Percentiles rank a stretch among this genome's conserved stretches.
Conservation (phyloP, 2,113 vertebrate genomes). For the Xiphorhynchus elegans region DNA sequence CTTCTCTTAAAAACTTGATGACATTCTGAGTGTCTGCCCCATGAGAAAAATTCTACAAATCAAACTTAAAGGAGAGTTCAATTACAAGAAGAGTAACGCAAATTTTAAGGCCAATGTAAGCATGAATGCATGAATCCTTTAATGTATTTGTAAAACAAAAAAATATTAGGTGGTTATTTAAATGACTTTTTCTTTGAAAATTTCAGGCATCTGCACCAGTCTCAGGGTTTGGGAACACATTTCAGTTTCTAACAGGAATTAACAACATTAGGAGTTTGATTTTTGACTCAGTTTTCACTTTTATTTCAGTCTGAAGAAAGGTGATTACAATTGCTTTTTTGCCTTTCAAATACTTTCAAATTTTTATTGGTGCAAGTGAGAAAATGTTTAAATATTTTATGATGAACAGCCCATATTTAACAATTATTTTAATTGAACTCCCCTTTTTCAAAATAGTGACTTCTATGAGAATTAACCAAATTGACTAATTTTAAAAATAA, state of each 20-base stretch:
- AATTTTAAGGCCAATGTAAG: not conserved
- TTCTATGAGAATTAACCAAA: not conserved
- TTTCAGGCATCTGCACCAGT: not conserved
- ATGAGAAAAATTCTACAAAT: not conserved
- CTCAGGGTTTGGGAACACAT: not conserved
- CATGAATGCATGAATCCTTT: not conserved
- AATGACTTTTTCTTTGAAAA: fast-evolving
- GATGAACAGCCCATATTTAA: not conserved
- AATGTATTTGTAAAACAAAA: not conserved
- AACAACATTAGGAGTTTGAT: not conserved
- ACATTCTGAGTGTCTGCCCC: not conserved
- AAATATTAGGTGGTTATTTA: not conserved
- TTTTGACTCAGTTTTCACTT: not conserved
- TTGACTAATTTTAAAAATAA: not conserved
- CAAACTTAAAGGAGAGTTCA: not conserved
- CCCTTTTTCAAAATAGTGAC: not conserved
- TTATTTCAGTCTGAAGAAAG: not conserved
- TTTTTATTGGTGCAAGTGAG: not conserved
- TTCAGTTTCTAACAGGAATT: not conserved
- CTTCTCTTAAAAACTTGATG: not conserved
- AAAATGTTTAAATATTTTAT: not conserved
- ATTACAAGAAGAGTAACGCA: not conserved
- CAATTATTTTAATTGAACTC: not conserved
- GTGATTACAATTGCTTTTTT: not conserved
- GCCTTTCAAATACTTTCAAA: not conserved